Percentiles rank a stretch among this genome's conserved stretches.
Evolutionary conservation across 2,113 vertebrate genomes (phyloP).

Genomic region (Pomatostomus ruficeps): DNA sequence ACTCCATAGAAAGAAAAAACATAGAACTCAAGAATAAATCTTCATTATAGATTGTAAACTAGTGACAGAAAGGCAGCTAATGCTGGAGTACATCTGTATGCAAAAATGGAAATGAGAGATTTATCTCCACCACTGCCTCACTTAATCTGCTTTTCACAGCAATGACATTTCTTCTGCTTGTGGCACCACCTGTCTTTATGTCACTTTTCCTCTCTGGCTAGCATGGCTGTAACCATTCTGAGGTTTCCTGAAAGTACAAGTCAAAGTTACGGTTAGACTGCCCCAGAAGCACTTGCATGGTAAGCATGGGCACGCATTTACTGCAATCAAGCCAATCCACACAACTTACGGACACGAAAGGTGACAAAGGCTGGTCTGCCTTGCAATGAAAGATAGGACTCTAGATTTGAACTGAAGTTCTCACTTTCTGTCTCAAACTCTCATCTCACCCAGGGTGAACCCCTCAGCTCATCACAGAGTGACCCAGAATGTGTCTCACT

Average conservation of each 20-base stretch:
- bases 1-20: not conserved
- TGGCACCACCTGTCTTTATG: not conserved
- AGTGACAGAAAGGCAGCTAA: not conserved
- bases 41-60: not conserved
- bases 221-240: not conserved
- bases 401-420: not conserved
- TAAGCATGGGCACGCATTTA: not conserved
- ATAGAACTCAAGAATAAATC: not conserved
- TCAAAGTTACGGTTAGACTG: not conserved
- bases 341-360: rapidly evolving
- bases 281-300: not conserved
- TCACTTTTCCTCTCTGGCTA: not conserved
- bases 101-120: not conserved
- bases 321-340: not conserved
- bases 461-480: too few species aligned
- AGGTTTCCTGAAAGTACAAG: not conserved
- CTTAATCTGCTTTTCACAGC: not conserved
- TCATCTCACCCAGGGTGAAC: not conserved
- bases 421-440: not conserved
- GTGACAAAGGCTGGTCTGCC: not conserved
- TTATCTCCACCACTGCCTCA: not conserved
- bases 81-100: not conserved
- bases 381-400: not conserved
- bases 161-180: not conserved
- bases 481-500: rapidly evolving